Evolutionary conservation across 1,140 invertebrate genomes (phyloP).

Genomic region (Grapholita molesta): DNA sequence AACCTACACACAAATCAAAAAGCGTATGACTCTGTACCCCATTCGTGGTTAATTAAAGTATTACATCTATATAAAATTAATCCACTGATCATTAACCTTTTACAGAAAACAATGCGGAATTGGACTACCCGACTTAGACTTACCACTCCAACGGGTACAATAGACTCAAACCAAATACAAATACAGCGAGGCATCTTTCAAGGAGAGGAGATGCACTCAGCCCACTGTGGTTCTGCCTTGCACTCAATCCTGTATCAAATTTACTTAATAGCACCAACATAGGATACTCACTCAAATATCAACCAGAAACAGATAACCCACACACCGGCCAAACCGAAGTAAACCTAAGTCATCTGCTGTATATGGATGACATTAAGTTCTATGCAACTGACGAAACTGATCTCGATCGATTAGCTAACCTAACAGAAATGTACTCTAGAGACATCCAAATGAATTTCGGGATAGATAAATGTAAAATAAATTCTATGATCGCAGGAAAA

Average conservation of each 20-base stretch:
- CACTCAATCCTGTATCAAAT: constrained; percentile 22
- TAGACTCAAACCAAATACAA: constrained; percentile 19
- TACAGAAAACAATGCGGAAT: constrained; percentile 18
- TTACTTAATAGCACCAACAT: neutral
- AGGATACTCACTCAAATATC: constrained; percentile 10
- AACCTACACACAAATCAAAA: constrained; percentile 3
- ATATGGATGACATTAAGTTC: constrained; percentile 34
- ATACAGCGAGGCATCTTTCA: constrained; percentile 35
- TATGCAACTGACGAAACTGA: constrained; percentile 22
- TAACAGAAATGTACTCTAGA: constrained; percentile 20
- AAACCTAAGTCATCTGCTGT: constrained; percentile 20
- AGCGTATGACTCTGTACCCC: too few species aligned
- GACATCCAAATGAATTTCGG: constrained; percentile 35
- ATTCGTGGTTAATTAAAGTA: constrained; percentile 1
- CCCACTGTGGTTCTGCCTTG: constrained; percentile 34
- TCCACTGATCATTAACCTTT: constrained; percentile 5
- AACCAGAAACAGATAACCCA: too few species aligned
- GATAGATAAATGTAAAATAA: constrained; percentile 31
- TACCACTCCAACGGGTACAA: neutral
- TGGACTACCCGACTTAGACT: constrained; percentile 21
- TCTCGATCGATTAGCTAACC: constrained; percentile 23
- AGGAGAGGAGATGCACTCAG: constrained; percentile 31
- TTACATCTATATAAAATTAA: constrained; percentile 18
- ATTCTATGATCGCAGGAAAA: too few species aligned
- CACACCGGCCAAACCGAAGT: neutral